phyloP scores from a whole-genome alignment of 1,140 invertebrate species.

The Hylaeus anthracinus region DNA sequence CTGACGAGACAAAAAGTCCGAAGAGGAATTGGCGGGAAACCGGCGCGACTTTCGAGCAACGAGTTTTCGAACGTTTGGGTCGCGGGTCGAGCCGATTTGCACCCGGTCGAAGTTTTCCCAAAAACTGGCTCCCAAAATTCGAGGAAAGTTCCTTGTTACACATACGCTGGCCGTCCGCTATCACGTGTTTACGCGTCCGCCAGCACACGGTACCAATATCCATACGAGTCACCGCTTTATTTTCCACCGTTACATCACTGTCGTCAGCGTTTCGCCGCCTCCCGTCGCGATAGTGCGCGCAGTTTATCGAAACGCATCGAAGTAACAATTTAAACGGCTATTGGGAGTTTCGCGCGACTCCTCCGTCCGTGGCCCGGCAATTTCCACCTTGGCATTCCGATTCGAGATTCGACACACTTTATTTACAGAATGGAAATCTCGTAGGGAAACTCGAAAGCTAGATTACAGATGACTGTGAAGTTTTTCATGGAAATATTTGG shows the following conservation, averaged over 20 bases:
- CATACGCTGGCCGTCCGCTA: not conserved
- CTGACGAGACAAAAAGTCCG: not conserved
- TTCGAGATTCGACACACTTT: too few relatives aligned
- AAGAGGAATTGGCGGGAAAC: not conserved
- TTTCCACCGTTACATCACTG: conserved; percentile 67
- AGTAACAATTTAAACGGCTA: not conserved
- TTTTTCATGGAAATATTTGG: too few relatives aligned
- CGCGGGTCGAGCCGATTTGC: not conserved
- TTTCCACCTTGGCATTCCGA: too few relatives aligned
- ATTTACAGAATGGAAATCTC: too few relatives aligned
- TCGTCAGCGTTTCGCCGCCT: conserved; percentile 41
- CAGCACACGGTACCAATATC: conserved; percentile 64
- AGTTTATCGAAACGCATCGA: conserved; percentile 18
- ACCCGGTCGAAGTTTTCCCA: conserved; percentile 7
- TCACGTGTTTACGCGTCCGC: conserved; percentile 58
- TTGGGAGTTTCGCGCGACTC: not conserved
- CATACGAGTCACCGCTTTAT: conserved; percentile 65
- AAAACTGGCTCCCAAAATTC: conserved; percentile 55
- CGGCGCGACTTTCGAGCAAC: not conserved
- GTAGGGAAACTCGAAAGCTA: too few relatives aligned
- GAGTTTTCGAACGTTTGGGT: too few relatives aligned
- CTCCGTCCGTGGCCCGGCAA: too few relatives aligned
- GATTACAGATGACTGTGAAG: too few relatives aligned
- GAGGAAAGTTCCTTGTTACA: not conserved
- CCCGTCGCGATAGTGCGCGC: conserved; percentile 6